Percentiles rank a stretch among this genome's conserved stretches.
Evolutionary conservation across 2,113 vertebrate genomes (phyloP).

Genomic region (Petromus typicus): DNA sequence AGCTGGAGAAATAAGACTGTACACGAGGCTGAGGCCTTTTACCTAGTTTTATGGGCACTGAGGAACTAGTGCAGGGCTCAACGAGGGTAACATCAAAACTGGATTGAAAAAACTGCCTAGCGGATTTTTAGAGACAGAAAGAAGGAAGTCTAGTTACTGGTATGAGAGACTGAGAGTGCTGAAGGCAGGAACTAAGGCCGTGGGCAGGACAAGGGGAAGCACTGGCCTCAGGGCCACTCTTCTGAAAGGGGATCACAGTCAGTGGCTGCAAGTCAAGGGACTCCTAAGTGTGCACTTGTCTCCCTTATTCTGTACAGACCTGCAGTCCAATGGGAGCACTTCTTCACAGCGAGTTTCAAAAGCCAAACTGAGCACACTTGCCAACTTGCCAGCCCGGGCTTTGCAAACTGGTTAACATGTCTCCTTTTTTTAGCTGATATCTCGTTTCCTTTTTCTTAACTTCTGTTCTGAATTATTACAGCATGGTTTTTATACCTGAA

Average conservation of each 20-base stretch:
- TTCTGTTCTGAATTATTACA: constrained; percentile 43
- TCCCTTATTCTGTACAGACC: neutral
- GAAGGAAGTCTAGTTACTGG: neutral
- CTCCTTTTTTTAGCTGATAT: neutral
- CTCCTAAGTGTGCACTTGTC: neutral
- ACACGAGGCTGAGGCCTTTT: neutral
- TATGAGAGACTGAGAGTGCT: neutral
- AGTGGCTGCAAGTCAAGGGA: neutral
- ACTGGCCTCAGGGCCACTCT: neutral
- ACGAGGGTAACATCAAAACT: neutral
- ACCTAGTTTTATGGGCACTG: neutral
- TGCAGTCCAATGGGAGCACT: neutral
- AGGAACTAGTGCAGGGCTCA: neutral
- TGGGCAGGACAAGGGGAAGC: fast-evolving
- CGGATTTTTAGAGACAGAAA: neutral
- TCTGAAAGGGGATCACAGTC: fast-evolving
- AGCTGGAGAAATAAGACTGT: neutral
- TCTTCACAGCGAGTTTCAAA: neutral
- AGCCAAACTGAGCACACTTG: neutral
- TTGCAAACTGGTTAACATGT: neutral
- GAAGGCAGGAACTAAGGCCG: neutral
- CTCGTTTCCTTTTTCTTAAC: neutral
- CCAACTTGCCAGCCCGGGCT: constrained; percentile 29
- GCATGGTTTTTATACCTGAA: constrained; percentile 9
- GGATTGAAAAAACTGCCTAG: neutral